A percentile compares a stretch with the other conserved stretches of the same genome.
These are phyloP conservation scores for Calephelis virginiensis DNA, from an alignment of 1,140 invertebrate genomes.

Conservation along the genomic window DNA sequence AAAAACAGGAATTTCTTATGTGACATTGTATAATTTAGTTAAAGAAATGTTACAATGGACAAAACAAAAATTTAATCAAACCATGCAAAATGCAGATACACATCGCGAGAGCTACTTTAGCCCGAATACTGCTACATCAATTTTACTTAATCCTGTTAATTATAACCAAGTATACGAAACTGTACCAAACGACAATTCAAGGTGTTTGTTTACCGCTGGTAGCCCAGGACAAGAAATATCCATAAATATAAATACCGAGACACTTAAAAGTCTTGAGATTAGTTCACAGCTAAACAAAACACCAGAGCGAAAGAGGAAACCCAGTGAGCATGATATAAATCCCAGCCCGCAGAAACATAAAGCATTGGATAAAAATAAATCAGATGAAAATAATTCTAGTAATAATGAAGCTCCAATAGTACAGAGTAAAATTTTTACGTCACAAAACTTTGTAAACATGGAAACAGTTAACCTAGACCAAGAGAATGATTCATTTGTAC, in stretches of 20 bases:
- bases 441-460: no score
- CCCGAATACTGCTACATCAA: not conserved
- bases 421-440: not conserved
- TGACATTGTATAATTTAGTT: not conserved
- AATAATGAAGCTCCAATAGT: no score
- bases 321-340: no score
- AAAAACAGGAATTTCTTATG: not conserved
- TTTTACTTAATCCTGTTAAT: not conserved
- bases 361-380: no score
- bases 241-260: not conserved
- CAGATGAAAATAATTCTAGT: no score
- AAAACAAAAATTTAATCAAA: not conserved
- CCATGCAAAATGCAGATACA: not conserved
- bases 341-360: no score
- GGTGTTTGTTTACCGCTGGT: not conserved
- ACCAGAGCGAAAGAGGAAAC: not conserved
- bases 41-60: not conserved
- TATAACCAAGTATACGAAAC: not conserved
- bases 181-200: not conserved
- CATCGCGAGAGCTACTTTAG: not conserved
- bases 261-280: not conserved
- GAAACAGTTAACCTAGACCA: not conserved
- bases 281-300: not conserved
- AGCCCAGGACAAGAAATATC: not conserved
- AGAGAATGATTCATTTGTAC: not conserved